Evolutionary conservation across 2,888 invertebrate genomes (phyloP).

Genomic region (Pseudococcus longispinus): DNA sequence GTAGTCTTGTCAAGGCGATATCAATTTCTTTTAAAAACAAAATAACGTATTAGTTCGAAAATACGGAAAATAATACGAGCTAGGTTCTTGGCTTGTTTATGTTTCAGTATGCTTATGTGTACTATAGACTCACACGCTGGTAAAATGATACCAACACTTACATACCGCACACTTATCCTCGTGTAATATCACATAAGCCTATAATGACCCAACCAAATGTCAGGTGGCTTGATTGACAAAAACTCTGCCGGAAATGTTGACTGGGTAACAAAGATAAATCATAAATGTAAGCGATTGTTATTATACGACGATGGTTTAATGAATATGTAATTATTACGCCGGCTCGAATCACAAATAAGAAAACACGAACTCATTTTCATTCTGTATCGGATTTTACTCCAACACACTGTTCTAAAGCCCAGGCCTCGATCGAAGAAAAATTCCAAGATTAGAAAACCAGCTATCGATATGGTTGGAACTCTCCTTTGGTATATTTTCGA

Average conservation of each 20-base stretch:
- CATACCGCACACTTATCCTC: background rate
- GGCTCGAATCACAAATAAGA: background rate
- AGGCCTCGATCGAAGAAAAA: too few relatives aligned
- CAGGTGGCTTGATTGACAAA: conserved; percentile 16
- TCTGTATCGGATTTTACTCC: background rate
- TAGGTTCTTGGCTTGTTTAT: background rate
- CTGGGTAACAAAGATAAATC: conserved; percentile 24
- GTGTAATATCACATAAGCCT: background rate
- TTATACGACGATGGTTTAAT: conserved; percentile 24
- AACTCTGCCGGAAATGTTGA: conserved; percentile 21
- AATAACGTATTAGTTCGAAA: background rate
- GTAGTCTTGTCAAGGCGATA: background rate
- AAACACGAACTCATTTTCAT: background rate
- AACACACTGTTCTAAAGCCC: background rate
- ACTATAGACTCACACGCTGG: background rate
- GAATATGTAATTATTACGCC: conserved; percentile 17
- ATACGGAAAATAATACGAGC: background rate
- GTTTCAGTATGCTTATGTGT: background rate
- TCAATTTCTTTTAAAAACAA: background rate
- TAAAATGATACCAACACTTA: background rate
- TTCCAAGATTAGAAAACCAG: background rate
- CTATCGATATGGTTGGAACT: background rate
- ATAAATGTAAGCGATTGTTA: conserved; percentile 23
- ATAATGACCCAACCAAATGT: background rate
- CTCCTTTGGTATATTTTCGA: background rate